These are phyloP conservation scores for Callipepla californica DNA, from an alignment of 2,113 vertebrate genomes.

Conservation along the genomic window DNA sequence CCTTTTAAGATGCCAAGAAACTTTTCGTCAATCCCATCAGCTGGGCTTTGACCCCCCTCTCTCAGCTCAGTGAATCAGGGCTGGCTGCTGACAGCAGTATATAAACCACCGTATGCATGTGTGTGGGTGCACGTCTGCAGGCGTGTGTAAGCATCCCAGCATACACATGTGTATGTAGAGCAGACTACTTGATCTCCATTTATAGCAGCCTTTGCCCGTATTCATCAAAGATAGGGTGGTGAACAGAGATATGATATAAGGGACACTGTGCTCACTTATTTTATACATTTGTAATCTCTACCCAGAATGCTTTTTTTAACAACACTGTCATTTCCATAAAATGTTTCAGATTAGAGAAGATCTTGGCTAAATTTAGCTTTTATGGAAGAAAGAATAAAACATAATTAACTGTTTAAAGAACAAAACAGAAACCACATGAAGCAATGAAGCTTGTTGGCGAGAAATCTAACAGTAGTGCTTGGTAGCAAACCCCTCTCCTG, in stretches of 20 bases:
- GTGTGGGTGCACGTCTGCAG: accelerated
- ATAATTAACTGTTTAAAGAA: conserved; percentile 83
- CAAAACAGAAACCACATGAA: conserved; percentile 87
- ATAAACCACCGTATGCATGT: not conserved
- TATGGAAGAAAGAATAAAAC: conserved; percentile 81
- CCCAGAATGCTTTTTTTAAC: conserved; percentile 53
- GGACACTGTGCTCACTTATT: conserved; percentile 13
- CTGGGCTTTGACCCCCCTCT: not conserved
- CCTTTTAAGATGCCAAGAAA: accelerated
- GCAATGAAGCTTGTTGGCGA: conserved; percentile 76
- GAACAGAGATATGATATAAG: not conserved
- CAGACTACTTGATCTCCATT: conserved; percentile 14
- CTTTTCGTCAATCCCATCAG: accelerated
- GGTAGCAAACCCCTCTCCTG: conserved; percentile 81
- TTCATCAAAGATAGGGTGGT: not conserved
- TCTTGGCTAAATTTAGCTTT: conserved; percentile 85
- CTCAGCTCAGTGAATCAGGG: not conserved
- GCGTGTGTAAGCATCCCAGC: not conserved
- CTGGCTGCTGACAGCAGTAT: not conserved
- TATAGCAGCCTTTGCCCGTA: not conserved
- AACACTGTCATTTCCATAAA: conserved; percentile 76
- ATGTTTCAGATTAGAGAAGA: conserved; percentile 80
- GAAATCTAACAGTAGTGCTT: conserved; percentile 83
- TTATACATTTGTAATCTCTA: conserved; percentile 46
- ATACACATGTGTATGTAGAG: not conserved